These are phyloP conservation scores for Leptopilina boulardi DNA, from an alignment of 1,140 invertebrate species.

Conservation along the genomic window DNA sequence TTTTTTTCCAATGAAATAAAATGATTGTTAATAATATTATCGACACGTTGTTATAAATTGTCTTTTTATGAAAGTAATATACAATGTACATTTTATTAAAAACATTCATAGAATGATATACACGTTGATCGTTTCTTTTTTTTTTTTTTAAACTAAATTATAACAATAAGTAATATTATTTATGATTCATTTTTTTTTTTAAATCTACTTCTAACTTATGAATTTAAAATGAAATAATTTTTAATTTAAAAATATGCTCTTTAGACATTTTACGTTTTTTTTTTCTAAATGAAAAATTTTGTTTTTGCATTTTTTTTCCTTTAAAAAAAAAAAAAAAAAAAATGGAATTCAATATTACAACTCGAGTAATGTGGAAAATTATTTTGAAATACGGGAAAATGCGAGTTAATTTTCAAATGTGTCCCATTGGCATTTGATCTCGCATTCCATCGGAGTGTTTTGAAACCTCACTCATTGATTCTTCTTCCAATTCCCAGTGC, in stretches of 20 bases:
- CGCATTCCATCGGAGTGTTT: conserved; percentile 55
- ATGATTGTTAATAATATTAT: background rate
- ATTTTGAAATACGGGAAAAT: conserved; percentile 4
- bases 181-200: no score
- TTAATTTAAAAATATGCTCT: no score
- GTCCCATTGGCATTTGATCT: conserved; percentile 67
- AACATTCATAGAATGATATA: background rate
- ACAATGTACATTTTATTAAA: conserved; percentile 12
- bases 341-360: background rate
- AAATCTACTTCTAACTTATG: no score
- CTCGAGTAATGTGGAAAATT: conserved; percentile 37
- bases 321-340: background rate
- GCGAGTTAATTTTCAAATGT: conserved; percentile 58
- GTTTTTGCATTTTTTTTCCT: background rate
- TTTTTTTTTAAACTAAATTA: background rate
- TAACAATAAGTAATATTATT: background rate
- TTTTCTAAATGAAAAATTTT: no score
- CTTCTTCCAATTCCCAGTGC: conserved; percentile 73
- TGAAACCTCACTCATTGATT: conserved; percentile 56
- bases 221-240: no score
- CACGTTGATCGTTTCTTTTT: background rate
- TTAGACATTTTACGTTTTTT: no score
- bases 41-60: background rate
- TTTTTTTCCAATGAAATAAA: background rate
- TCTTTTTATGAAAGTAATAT: conserved; percentile 1